Evolutionary conservation across 2,113 vertebrate species (phyloP).

Genomic region (Paramormyrops kingsleyae): DNA sequence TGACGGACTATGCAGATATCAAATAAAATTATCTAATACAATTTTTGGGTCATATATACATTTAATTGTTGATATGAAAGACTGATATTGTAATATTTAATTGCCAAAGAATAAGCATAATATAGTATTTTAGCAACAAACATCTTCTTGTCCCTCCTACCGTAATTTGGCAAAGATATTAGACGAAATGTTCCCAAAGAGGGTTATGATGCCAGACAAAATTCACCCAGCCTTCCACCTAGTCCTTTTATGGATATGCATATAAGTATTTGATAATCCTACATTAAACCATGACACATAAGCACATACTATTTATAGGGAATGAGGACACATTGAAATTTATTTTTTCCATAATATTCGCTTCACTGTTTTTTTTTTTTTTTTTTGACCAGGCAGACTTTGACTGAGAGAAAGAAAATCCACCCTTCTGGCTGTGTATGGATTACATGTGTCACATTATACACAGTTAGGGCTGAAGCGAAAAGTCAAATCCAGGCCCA

Average conservation of each 20-base stretch:
- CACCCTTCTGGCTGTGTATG: not conserved
- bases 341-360: not conserved
- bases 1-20: not conserved
- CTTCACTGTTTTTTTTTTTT: not conserved
- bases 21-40: not conserved
- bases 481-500: not conserved
- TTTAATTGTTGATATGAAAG: not conserved
- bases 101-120: not conserved
- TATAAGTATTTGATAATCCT: not conserved
- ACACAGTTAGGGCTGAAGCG: not conserved
- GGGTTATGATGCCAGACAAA: not conserved
- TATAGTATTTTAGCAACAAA: not conserved
- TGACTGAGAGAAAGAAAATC: not conserved
- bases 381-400: not conserved
- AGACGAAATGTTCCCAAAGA: not conserved
- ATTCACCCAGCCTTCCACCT: not conserved
- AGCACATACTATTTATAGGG: not conserved
- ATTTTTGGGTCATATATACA: not conserved
- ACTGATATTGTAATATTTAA: not conserved
- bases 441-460: not conserved
- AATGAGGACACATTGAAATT: not conserved
- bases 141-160: not conserved
- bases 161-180: not conserved
- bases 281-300: not conserved
- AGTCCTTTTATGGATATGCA: not conserved